Percentiles rank a stretch among this genome's conserved stretches.
Conservation (phyloP, 2,888 invertebrate species). For the Steinernema carpocapsae region DNA sequence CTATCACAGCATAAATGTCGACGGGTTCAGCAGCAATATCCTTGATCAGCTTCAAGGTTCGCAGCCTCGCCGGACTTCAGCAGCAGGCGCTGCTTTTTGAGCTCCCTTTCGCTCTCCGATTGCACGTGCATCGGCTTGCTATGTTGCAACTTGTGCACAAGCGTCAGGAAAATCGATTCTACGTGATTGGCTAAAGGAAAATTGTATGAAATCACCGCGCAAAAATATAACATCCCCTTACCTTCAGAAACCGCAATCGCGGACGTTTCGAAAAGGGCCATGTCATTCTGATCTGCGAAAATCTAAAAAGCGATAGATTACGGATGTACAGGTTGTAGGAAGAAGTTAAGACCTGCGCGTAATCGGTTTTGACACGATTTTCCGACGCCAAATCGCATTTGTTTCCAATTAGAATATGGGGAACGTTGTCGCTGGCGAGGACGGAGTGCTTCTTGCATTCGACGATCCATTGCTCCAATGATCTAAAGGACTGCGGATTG, state of each 20-base stretch:
- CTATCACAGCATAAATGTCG: neutral
- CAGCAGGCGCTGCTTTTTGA: slow-evolving; percentile 59
- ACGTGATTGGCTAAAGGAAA: slow-evolving; percentile 81
- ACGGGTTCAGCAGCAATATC: slow-evolving; percentile 61
- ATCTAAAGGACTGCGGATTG: slow-evolving; percentile 57
- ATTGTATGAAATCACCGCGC: no score
- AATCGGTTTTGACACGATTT: slow-evolving; percentile 77
- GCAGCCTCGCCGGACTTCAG: slow-evolving; percentile 62
- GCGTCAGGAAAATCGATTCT: slow-evolving; percentile 82
- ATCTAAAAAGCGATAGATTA: slow-evolving; percentile 66
- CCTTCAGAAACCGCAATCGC: slow-evolving; percentile 74
- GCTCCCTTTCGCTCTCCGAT: slow-evolving; percentile 58
- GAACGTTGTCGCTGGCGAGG: slow-evolving; percentile 71
- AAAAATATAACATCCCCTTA: no score
- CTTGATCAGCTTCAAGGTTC: slow-evolving; percentile 54
- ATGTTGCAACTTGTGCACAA: slow-evolving; percentile 79
- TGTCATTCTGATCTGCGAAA: slow-evolving; percentile 76
- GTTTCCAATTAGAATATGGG: slow-evolving; percentile 81
- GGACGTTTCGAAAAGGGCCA: slow-evolving; percentile 81
- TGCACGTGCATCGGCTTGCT: slow-evolving; percentile 74
- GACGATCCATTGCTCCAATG: slow-evolving; percentile 78
- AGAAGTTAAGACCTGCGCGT: slow-evolving; percentile 74
- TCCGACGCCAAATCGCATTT: slow-evolving; percentile 77
- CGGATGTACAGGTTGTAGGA: no score
- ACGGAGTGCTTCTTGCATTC: slow-evolving; percentile 76